Base-by-base conservation (phyloP, 2,888 invertebrate species). In the Synanthedon andrenaeformis region DNA sequence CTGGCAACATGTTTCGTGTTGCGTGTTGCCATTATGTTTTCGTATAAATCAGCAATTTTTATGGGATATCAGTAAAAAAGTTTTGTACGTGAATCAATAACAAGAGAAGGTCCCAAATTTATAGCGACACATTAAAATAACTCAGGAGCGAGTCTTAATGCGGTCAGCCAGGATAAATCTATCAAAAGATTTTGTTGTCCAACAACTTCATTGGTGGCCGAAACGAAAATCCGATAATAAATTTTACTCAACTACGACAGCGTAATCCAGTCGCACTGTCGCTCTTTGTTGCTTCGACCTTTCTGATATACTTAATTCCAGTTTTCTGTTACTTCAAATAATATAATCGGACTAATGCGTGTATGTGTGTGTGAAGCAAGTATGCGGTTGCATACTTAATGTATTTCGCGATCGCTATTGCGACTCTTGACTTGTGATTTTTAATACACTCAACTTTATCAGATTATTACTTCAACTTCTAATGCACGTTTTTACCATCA, bases 161-260 rank as follows among this genome's bases (percentile, higher is more conserved):
- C 82, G 84, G 84, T 82, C 82, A 83, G 73, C 81, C 79, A 78
- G 85, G 85, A 87, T 86, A 85, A 85, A 86, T 87, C 85, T 86
- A 87, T 86, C 86, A 87, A 83, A 85, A 86, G 86, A 87, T 85
- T 87, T 85, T 85, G 85, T 85, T 83, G 85, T 85, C 84, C 83
- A 82, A 87, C 86, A 86, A 84, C 86, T 84, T 86, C 86, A 87
- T 87, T 85, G 86, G 86, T 87, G 86, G 86, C 85, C 86, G 82
- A 84, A 84, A 83, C 84, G 85, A 85, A 85, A 87, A 86, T 86
- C 86, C 84, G 80, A 86, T 83, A 84, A 87, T 87, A 87, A 87
- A 87, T 87, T 85, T 84, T 79, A 85, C 85, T 85, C 84, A 83
- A 84, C 81, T 78, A 81, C 83, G 86, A 86, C 86, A 84, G 84